These are phyloP conservation scores for Pleuronectes platessa DNA, from an alignment of 2,113 vertebrate species.

Conservation along the genomic window DNA sequence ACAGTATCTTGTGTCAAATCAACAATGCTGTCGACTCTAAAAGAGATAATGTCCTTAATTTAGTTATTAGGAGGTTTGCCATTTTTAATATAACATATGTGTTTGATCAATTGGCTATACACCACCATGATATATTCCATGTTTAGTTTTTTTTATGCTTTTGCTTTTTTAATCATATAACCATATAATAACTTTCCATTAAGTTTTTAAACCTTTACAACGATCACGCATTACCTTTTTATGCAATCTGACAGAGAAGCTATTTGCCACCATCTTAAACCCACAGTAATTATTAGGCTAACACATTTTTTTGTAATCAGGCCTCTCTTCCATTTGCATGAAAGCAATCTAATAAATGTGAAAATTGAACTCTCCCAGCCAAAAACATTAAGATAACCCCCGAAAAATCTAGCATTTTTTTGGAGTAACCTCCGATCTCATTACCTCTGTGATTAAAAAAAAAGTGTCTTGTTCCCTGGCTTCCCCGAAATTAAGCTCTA, in stretches of 20 bases:
- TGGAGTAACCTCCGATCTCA: slow-evolving; percentile 59
- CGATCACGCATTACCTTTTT: slow-evolving; percentile 38
- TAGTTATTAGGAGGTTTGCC: background rate
- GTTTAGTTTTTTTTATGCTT: slow-evolving; percentile 1
- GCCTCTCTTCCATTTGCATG: slow-evolving; percentile 41
- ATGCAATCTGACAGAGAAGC: slow-evolving; percentile 35
- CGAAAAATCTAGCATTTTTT: slow-evolving; percentile 38
- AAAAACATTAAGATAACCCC: slow-evolving; percentile 49
- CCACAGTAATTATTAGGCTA: slow-evolving; percentile 60
- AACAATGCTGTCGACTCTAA: slow-evolving; percentile 22
- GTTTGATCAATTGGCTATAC: background rate
- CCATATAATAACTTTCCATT: slow-evolving; percentile 31
- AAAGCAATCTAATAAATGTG: slow-evolving; percentile 59
- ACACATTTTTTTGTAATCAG: slow-evolving; percentile 56
- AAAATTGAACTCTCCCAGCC: slow-evolving; percentile 48
- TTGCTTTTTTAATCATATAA: background rate
- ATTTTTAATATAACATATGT: slow-evolving; percentile 9
- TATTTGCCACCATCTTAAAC: slow-evolving; percentile 46
- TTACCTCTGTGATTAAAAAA: slow-evolving; percentile 50
- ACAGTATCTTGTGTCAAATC: slow-evolving; percentile 38
- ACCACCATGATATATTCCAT: background rate
- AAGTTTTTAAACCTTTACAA: slow-evolving; percentile 48
- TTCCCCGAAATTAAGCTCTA: slow-evolving; percentile 47
- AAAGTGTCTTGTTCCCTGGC: slow-evolving; percentile 29
- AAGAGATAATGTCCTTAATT: slow-evolving; percentile 26